Evolutionary conservation across 2,797 vertebrate species (phyloP).

Genomic region (Spinus olivaceus): DNA sequence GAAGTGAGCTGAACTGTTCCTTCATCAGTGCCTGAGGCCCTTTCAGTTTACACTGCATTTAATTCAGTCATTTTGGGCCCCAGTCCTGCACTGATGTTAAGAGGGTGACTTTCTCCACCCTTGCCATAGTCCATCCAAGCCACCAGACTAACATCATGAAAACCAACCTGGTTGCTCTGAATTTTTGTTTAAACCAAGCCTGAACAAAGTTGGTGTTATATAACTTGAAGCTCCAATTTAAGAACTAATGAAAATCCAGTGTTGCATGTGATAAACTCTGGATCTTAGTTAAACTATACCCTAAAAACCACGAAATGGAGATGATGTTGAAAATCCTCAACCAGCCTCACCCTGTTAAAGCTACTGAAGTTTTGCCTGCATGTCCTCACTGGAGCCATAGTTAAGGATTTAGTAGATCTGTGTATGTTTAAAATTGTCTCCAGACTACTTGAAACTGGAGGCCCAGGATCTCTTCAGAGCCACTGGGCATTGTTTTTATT

Average conservation of each 20-base stretch:
- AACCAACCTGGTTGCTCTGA: background rate
- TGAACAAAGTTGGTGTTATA: background rate
- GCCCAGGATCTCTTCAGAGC: background rate
- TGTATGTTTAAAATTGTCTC: conserved; percentile 1
- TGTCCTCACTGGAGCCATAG: background rate
- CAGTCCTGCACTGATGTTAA: background rate
- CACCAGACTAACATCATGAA: background rate
- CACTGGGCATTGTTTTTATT: conserved; percentile 13
- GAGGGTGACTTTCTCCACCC: background rate
- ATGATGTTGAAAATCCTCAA: background rate
- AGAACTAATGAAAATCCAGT: background rate
- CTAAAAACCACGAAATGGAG: background rate
- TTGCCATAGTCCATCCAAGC: background rate
- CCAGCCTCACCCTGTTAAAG: background rate
- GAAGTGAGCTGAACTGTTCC: conserved; percentile 34
- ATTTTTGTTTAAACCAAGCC: background rate
- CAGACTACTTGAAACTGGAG: conserved; percentile 9
- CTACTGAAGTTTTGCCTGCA: background rate
- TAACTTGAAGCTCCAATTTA: background rate
- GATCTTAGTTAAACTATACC: background rate
- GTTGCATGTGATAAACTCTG: background rate
- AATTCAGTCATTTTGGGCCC: background rate
- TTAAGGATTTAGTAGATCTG: background rate
- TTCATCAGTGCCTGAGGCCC: background rate
- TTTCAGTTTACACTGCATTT: background rate